Conservation (phyloP, 2,797 vertebrate species). For the Trachops cirrhosus region DNA sequence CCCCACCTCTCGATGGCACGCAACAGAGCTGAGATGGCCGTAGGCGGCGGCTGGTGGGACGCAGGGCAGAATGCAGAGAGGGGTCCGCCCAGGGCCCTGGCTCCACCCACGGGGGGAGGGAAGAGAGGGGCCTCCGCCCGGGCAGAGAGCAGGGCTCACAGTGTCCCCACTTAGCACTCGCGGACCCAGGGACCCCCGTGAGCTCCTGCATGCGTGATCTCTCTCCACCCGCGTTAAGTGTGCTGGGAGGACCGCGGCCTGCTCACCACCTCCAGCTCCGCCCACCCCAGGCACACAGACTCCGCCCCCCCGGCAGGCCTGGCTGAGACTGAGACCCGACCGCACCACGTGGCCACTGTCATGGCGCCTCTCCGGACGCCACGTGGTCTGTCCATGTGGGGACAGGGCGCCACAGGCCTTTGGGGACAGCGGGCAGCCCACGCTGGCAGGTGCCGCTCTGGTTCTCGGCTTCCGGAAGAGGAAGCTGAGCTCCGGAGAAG, state of each 20-base stretch:
- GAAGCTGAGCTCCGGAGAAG: conserved; percentile 4
- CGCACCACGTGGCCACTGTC: not conserved
- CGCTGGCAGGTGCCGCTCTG: not conserved
- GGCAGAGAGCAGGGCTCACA: not conserved
- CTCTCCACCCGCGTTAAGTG: not conserved
- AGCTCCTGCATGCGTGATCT: not conserved
- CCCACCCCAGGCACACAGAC: not conserved
- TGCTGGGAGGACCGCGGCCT: not conserved
- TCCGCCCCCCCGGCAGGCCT: not conserved
- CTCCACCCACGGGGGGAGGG: not conserved
- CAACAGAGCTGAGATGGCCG: not conserved
- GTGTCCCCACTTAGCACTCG: too few species aligned
- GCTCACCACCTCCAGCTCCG: not conserved
- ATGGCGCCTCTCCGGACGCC: not conserved
- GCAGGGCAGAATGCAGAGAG: not conserved
- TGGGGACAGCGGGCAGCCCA: not conserved
- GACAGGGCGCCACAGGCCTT: too few species aligned
- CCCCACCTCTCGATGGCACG: not conserved
- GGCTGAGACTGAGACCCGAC: not conserved
- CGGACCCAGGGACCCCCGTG: too few species aligned
- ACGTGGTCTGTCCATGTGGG: too few species aligned
- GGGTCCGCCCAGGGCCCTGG: not conserved
- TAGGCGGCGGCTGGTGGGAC: too few species aligned
- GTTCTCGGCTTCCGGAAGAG: not conserved
- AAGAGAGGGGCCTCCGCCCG: not conserved